Evolutionary conservation across 1,140 invertebrate genomes (phyloP), one percentile per base, ranked within the genome.

Genomic region (Drosophila nannoptera): DNA sequence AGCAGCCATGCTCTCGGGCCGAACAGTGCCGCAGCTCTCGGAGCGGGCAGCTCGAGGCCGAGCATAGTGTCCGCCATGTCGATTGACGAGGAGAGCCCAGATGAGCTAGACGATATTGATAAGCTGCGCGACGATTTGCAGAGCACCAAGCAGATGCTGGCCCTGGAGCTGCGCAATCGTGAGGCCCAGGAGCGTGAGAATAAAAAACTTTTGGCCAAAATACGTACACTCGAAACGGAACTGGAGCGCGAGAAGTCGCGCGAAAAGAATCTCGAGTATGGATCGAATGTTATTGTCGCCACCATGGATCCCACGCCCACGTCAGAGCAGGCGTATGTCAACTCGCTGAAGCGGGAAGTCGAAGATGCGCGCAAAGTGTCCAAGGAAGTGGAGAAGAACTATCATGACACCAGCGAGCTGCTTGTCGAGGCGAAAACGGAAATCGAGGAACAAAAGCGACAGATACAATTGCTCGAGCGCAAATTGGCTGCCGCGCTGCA

Each of bases 91-190:
- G 92, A 92, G 50, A 93, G 95, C 77, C 92, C 93, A 16, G 95
- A 96, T 81, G 95, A 96, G 74, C 92, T 96, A 92, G 96, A 97
- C 69, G 96, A 97, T 74, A 97, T 97, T 74, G 96, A 97, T 78
- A 95, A 95, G 87, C 93, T 96, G n/a, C 92, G 96, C 64, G 96
- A 97, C 77, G 96, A 97, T 89, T 91, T 97, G 38, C 96, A 97
- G 87, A 96, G 95, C 60, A 96, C 95, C 2, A 97, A 97, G 90
- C 96, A 97, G 90, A 94, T 97, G 91, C 90, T 97, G 65, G 95
- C 96, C 2, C 90, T 96, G 45, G 96, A 97, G 90, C 90, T 97
- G 67, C 92, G 95, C 84, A 96, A 96, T 78, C 96, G 96, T 87
- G 95, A 96, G 88, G 94, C 95, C 0, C 92, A 96, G 71, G 94